Percentiles rank a stretch among this genome's conserved stretches.
Evolutionary conservation across 2,113 vertebrate species (phyloP).

Genomic region (Phylloscopus trochilus): DNA sequence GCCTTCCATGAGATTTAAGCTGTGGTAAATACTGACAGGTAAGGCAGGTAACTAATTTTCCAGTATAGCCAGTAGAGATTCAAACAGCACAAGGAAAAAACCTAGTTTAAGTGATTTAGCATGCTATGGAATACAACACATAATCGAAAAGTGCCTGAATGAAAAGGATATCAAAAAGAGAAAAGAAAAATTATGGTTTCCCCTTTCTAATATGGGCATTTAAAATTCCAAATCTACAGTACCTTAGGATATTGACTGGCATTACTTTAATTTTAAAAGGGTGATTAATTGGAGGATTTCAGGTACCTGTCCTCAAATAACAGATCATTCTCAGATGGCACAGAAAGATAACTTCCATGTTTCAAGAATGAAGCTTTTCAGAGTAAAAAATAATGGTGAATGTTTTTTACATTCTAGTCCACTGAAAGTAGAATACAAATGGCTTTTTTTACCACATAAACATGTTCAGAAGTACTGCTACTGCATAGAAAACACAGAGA

Average conservation of each 20-base stretch:
- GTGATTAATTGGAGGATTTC: neutral
- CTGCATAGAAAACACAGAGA: neutral
- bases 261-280: neutral
- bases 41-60: neutral
- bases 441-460: neutral
- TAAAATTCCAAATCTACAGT: neutral
- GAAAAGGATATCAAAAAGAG: neutral
- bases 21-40: neutral
- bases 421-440: neutral
- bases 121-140: neutral
- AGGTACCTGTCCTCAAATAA: neutral
- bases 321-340: neutral
- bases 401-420: neutral
- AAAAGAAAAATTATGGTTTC: neutral
- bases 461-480: neutral
- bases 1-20: neutral
- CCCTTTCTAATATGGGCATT: neutral
- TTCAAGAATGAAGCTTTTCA: neutral
- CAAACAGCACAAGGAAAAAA: neutral
- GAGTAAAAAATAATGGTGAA: neutral
- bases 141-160: neutral
- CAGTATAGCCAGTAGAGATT: neutral
- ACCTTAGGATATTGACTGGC: neutral
- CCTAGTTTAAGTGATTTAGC: neutral
- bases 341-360: neutral